Conservation (phyloP, 2,113 vertebrate genomes). For the Dasyornis broadbenti region DNA sequence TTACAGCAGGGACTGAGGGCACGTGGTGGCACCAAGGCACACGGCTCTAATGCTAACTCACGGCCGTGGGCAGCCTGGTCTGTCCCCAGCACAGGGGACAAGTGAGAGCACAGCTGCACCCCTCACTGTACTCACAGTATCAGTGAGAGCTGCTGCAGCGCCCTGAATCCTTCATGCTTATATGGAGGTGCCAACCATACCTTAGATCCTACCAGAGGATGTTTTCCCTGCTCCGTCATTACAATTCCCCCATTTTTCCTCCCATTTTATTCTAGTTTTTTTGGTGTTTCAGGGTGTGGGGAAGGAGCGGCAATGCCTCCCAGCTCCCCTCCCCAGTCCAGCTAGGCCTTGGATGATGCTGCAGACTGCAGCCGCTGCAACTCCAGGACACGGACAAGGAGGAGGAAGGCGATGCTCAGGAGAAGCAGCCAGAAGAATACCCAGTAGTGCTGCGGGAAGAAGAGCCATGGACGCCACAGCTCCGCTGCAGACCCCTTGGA, state of each 20-base stretch:
- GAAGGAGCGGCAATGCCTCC: not conserved
- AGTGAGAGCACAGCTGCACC: too few relatives aligned
- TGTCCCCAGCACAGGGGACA: not conserved
- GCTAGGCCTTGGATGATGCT: not conserved
- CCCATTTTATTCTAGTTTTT: constrained; percentile 3
- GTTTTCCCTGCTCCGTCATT: not conserved
- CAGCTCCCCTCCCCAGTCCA: fast-evolving
- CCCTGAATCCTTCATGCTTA: not conserved
- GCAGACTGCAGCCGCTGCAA: constrained; percentile 29
- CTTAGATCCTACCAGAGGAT: not conserved
- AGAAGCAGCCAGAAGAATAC: constrained; percentile 67
- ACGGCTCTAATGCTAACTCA: fast-evolving
- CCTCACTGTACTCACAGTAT: fast-evolving
- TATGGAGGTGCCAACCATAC: too few relatives aligned
- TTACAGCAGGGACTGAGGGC: not conserved
- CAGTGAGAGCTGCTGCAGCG: not conserved
- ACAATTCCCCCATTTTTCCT: not conserved
- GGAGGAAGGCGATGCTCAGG: constrained; percentile 62
- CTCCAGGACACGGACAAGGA: constrained; percentile 53
- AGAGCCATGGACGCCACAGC: constrained; percentile 38
- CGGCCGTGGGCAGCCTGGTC: fast-evolving
- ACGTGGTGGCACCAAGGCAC: fast-evolving
- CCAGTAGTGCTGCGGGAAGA: constrained; percentile 62
- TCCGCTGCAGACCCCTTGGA: constrained; percentile 13
- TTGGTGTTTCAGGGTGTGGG: fast-evolving